Base-by-base conservation (phyloP, 1,140 invertebrate genomes). In the Triops longicaudatus region DNA sequence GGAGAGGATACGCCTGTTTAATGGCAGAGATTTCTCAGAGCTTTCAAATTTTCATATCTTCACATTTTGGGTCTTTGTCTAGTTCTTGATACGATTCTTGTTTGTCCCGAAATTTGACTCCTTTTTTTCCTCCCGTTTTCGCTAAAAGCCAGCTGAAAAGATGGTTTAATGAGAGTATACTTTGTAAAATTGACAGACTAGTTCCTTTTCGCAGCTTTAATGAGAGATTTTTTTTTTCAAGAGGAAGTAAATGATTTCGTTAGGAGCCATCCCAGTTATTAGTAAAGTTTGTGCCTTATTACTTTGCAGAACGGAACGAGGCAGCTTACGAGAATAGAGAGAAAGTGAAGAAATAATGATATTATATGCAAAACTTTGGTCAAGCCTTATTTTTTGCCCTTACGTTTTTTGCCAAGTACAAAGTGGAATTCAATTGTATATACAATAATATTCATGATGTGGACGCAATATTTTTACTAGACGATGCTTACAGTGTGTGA, bases 1-100 rank as follows among this genome's bases (percentile, higher is more conserved):
- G 87, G 22, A 73, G 73, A 72, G 73, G 42, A 78, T 37, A 78
- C 22, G 73, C 42, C 72, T n/a, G 28, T 17, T 77, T 73, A 4
- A 43, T 26, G 14, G 74, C 74, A 17, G 14, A 63, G 14, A 37
- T 63, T 63, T 63, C 17, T 22, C 14, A 63, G 50, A 63, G 50
- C 50, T 63, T 63, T 63, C 50, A 63, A 63, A 22, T 63, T 63
- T 63, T 63, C 50, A 22, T 63, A 63, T 63, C 50, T 63, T 22
- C 22, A n/a, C 50, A 17, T 22, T 63, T 63, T 63, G 3, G 14
- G 50, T 63, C 43, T 44, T 44, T 12, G n/a, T n/a, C 50, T 63
- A 63, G 50, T 63, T 63, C 50, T 63, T 63, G 17, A 17, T 63
- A 22, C 22, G 14, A 63, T 63, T 63, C 14, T 63, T 14, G n/a